Percentiles rank a stretch among this genome's conserved stretches.
Conservation (phyloP, 2,888 invertebrate species). For the Stictocephala bisonia region DNA sequence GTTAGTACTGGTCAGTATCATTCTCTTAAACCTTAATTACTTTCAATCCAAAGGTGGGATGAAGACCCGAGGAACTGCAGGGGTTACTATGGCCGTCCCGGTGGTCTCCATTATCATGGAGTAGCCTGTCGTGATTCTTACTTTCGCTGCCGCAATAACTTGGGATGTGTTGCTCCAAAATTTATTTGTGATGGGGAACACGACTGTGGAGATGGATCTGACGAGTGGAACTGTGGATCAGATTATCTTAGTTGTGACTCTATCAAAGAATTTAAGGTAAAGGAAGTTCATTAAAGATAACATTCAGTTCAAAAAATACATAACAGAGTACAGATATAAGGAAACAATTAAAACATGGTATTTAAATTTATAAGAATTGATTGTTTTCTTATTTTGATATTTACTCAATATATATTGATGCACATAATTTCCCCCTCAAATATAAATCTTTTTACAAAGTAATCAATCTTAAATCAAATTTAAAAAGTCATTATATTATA, state of each 20-base stretch:
- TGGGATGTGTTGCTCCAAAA: constrained; percentile 54
- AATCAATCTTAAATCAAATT: too few species aligned
- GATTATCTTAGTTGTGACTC: constrained; percentile 46
- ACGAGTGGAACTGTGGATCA: constrained; percentile 56
- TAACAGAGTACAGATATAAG: background rate
- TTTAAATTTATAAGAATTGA: background rate
- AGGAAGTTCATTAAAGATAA: too few species aligned
- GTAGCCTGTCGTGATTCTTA: constrained; percentile 49
- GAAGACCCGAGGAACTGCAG: constrained; percentile 60
- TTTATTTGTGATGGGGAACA: constrained; percentile 56
- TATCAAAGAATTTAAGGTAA: constrained; percentile 37
- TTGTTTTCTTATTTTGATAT: background rate
- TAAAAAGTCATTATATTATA: too few species aligned
- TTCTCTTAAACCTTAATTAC: too few species aligned
- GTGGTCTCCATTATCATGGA: constrained; percentile 44
- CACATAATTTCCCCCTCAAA: too few species aligned
- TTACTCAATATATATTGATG: too few species aligned
- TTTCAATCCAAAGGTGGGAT: constrained; percentile 58
- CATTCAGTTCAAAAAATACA: too few species aligned
- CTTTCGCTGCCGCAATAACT: constrained; percentile 57
- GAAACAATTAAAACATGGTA: background rate
- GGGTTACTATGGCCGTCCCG: constrained; percentile 46
- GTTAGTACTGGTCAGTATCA: background rate
- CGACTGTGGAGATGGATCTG: constrained; percentile 59
- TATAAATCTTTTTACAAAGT: too few species aligned